Base-by-base conservation (phyloP, 37 sponge, comb jelly and placozoan species). In the Geodia barretti region DNA sequence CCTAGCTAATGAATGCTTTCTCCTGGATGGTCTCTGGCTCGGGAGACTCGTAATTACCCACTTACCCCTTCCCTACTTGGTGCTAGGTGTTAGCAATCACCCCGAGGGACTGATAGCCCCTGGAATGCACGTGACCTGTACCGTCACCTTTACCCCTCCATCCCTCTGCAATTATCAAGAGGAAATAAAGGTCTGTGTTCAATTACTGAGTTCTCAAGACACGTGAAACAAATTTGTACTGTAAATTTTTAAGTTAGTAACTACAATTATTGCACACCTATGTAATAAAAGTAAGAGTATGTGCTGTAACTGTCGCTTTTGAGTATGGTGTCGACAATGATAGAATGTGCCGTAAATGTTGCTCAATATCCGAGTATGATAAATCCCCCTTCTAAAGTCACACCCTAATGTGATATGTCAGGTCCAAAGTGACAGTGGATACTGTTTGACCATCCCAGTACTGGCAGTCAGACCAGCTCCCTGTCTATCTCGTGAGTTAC, bases 51-150 rank as follows among this genome's bases (percentile, higher is more conserved):
- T 7, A 29, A 42, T 38, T 9, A 17, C 71, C 20, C 43, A 72
- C 25, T n/a, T 26, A 20, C 38, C 1, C 40, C 19, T 3, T 19
- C 3, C 23, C 17, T 20, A 60, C 32, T 4, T 1, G 2, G 5
- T 21, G 1, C 24, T 11, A 7, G 41, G 26, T 40, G 73, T 73
- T 35, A 4, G 25, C 1, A 25, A 39, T 7, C n/a, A 39, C 4
- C 28, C 62, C 0, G 84, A 93, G 34, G 91, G 94, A 5, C 29
- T 86, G 35, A 72, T 93, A 47, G 94, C 94, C 21, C 94, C 94
- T 38, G 94, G 94, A 1, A 86, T 93, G 84, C 62, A 73, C 36
- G 81, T 83, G 34, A 28, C 74, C 64, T 89, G 83, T 60, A 70
- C 62, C 3, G 75, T 93, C 41, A 78, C 64, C 32, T 93, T 93